These are phyloP conservation scores for Piprites chloris DNA, from an alignment of 2,113 vertebrate genomes.

Conservation along the genomic window DNA sequence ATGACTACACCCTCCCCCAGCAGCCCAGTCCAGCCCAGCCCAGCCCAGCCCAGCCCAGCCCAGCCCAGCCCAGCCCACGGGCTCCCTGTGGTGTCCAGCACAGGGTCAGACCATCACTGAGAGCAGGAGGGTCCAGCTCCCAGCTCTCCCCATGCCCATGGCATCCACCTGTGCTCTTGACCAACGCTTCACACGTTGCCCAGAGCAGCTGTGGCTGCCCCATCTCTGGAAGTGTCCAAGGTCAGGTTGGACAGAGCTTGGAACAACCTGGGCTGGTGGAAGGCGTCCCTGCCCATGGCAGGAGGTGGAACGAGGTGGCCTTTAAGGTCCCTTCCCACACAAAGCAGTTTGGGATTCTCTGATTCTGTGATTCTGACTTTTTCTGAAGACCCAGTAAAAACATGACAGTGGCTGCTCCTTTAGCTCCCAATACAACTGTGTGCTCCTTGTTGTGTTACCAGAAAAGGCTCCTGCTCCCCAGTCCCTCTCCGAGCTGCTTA, in stretches of 20 bases:
- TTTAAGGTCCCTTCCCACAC: not conserved
- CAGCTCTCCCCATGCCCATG: accelerated
- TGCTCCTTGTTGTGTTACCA: accelerated
- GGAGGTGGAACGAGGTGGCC: accelerated
- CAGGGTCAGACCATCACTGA: accelerated
- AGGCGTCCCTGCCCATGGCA: not conserved
- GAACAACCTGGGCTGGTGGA: accelerated
- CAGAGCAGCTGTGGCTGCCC: not conserved
- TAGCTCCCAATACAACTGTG: accelerated
- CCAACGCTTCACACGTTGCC: not conserved
- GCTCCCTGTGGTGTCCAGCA: accelerated
- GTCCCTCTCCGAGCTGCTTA: not conserved
- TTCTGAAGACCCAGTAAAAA: not conserved
- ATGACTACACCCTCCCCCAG: accelerated
- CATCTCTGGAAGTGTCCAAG: not conserved
- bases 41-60: no score
- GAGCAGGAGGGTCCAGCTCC: not conserved
- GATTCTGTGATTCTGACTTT: not conserved
- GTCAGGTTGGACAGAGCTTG: not conserved
- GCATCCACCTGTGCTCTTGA: accelerated
- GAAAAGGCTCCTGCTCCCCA: not conserved
- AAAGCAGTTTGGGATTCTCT: not conserved
- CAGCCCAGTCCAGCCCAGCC: no score
- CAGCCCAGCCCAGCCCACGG: accelerated
- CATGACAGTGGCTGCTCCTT: accelerated